Percentiles rank a stretch among this genome's conserved stretches.
These are phyloP conservation scores for Corythoichthys intestinalis DNA, from an alignment of 2,113 vertebrate species.

Conservation along the genomic window DNA sequence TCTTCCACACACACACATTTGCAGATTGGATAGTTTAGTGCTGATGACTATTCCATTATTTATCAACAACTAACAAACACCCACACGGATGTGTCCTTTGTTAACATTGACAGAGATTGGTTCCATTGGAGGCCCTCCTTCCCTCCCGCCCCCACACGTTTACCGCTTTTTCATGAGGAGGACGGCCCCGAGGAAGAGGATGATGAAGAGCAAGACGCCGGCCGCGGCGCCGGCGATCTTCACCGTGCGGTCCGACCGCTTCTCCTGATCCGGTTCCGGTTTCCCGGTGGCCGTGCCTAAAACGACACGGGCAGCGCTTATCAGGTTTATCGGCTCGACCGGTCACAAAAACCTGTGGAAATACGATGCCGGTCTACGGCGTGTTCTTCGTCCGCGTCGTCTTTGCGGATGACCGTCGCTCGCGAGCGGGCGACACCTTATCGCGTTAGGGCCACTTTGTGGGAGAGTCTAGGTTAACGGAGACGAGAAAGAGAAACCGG, in stretches of 20 bases:
- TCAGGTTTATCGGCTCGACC: background rate
- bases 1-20: conserved; percentile 40
- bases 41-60: conserved; percentile 54
- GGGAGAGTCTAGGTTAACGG: no score
- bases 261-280: conserved; percentile 56
- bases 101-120: background rate
- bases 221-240: conserved; percentile 61
- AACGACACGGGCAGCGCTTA: background rate
- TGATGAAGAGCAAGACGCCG: conserved; percentile 58
- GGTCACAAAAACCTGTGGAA: no score
- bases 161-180: conserved; percentile 65
- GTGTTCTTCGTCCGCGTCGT: no score
- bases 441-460: no score
- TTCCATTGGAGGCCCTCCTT: no score
- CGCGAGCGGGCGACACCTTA: no score
- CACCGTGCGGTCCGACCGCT: conserved; percentile 60
- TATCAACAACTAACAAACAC: conserved; percentile 19
- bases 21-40: conserved; percentile 31
- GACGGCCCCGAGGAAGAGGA: conserved; percentile 63
- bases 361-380: no score
- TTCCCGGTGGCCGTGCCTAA: conserved; percentile 54
- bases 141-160: background rate
- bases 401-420: no score
- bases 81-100: background rate
- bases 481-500: no score